phyloP scores from a whole-genome alignment of 2,888 invertebrate genomes.

The Rhopalosiphum nymphaeae region DNA sequence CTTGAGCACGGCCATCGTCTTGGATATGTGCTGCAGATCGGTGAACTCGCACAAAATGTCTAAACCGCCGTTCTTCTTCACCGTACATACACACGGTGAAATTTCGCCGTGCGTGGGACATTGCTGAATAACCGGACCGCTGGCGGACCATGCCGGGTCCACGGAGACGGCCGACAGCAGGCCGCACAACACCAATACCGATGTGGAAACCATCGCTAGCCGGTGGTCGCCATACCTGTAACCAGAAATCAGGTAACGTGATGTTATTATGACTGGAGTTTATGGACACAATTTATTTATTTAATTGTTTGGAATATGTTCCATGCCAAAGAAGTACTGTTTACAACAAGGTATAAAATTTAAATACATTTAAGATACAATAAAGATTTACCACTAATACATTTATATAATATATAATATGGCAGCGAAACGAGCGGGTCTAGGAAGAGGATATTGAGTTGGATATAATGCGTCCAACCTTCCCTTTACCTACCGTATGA shows the following conservation, averaged over 20 bases:
- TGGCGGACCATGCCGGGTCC: conserved; percentile 44
- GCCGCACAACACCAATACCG: conserved; percentile 31
- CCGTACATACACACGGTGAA: conserved; percentile 84
- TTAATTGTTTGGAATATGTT: not conserved
- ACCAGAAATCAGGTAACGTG: not conserved
- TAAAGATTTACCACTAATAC: not conserved
- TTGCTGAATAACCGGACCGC: conserved; percentile 69
- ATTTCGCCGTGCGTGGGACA: conserved; percentile 83
- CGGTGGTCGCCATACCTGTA: conserved; percentile 53
- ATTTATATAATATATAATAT: not conserved
- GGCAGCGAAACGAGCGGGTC: not conserved
- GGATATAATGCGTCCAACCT: not conserved
- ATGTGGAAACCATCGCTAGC: conserved; percentile 55
- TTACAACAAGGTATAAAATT: not conserved
- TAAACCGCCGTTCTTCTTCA: conserved; percentile 89
- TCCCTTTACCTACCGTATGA: not conserved
- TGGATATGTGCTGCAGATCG: conserved; percentile 81
- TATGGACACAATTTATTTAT: not conserved
- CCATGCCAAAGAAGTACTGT: not conserved
- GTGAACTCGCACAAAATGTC: conserved; percentile 91
- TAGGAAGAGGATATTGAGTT: not conserved
- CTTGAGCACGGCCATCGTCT: conserved; percentile 86
- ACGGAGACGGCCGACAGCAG: conserved; percentile 43
- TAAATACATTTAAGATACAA: not conserved
- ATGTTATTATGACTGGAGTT: not conserved